These are phyloP conservation scores for Acropora yongei DNA, from an alignment of 64 coral and sea anemone genomes.

Conservation along the genomic window DNA sequence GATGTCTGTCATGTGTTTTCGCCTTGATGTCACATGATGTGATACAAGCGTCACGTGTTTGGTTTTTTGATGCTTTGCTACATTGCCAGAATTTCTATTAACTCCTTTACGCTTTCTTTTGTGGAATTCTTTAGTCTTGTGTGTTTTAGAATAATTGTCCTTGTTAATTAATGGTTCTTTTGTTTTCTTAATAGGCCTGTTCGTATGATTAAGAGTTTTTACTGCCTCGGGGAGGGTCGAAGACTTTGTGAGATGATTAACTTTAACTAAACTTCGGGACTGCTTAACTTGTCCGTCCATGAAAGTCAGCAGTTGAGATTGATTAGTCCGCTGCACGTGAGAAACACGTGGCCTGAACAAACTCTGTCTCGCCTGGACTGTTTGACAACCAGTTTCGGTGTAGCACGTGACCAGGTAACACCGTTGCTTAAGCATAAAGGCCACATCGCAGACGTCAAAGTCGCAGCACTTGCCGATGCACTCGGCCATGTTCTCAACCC, in stretches of 20 bases:
- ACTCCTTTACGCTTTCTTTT: not conserved
- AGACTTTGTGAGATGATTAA: conserved; percentile 27
- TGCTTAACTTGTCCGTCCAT: conserved; percentile 72
- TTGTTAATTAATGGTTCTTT: not conserved
- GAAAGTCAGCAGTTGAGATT: conserved; percentile 80
- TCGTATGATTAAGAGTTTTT: conserved; percentile 12
- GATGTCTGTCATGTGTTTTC: no score
- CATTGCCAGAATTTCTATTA: not conserved
- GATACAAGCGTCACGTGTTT: conserved; percentile 3
- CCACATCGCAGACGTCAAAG: conserved; percentile 78
- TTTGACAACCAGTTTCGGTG: conserved; percentile 65
- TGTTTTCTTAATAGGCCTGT: not conserved
- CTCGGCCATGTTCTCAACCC: conserved; percentile 67
- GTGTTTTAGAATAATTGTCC: not conserved
- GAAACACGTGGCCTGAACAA: conserved; percentile 60
- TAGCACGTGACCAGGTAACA: conserved; percentile 92
- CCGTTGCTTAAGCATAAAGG: conserved; percentile 82
- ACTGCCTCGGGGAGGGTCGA: conserved; percentile 72
- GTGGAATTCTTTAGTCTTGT: not conserved
- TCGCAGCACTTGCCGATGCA: conserved; percentile 80
- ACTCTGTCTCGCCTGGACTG: conserved; percentile 66
- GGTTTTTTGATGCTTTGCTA: not conserved
- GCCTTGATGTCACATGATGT: not conserved
- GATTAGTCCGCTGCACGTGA: conserved; percentile 37
- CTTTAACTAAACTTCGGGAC: conserved; percentile 11